These are phyloP conservation scores for Netelia melanura DNA, from an alignment of 2,888 invertebrate genomes.

Conservation along the genomic window DNA sequence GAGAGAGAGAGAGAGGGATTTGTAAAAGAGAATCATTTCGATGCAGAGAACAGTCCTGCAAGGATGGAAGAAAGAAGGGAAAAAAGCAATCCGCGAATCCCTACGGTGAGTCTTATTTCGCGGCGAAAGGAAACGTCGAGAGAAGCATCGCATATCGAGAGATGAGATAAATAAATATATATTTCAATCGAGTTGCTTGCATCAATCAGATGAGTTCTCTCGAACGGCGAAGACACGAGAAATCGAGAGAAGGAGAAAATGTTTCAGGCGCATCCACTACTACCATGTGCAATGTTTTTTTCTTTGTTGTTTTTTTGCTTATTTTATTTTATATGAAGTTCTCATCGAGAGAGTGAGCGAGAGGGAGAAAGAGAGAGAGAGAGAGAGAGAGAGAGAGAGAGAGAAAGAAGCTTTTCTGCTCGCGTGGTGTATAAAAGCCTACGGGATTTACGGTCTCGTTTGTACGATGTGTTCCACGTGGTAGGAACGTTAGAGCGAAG, in stretches of 20 bases:
- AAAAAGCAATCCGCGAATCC: constrained; percentile 26
- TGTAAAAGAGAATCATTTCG: constrained; percentile 3
- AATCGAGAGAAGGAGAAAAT: constrained; percentile 32
- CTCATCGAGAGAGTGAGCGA: background rate
- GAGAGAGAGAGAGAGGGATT: background rate
- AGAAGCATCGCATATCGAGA: constrained; percentile 15
- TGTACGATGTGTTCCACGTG: constrained; percentile 58
- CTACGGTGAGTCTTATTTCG: constrained; percentile 17
- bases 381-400: too few relatives aligned
- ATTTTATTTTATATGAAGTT: constrained; percentile 33
- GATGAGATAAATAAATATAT: constrained; percentile 63
- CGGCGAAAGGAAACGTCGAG: constrained; percentile 14
- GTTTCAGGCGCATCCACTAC: constrained; percentile 37
- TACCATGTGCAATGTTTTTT: constrained; percentile 40
- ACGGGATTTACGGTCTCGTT: constrained; percentile 65
- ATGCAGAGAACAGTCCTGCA: constrained; percentile 7
- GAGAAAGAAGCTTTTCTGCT: background rate
- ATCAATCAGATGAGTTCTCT: constrained; percentile 58
- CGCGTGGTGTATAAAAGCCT: constrained; percentile 49
- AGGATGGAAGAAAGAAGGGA: constrained; percentile 13
- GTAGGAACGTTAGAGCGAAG: constrained; percentile 36
- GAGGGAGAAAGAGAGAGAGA: too few relatives aligned
- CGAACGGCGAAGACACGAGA: constrained; percentile 32
- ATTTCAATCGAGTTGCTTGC: constrained; percentile 59
- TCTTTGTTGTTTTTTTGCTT: constrained; percentile 1